phyloP scores from a whole-genome alignment of 92 coral and sea anemone species.

The Epizoanthus scotinus region DNA sequence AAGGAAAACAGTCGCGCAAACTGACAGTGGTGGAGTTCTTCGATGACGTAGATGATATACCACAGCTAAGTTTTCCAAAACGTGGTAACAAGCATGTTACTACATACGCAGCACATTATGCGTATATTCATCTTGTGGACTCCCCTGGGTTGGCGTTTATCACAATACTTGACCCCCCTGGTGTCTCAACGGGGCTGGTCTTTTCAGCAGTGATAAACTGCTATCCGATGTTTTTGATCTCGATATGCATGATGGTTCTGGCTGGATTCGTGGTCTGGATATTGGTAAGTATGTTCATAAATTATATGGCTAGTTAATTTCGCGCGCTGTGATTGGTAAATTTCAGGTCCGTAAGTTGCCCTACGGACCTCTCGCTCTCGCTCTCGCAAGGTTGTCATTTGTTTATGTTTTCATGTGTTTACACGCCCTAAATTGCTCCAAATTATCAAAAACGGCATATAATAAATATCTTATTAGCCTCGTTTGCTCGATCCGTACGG shows the following conservation, averaged over 20 bases:
- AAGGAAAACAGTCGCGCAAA: constrained; percentile 47
- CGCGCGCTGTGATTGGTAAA: too few species aligned
- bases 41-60: constrained; percentile 61
- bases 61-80: constrained; percentile 70
- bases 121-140: constrained; percentile 71
- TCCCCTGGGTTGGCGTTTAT: constrained; percentile 67
- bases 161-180: constrained; percentile 43
- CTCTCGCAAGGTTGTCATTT: too few species aligned
- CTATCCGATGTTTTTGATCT: constrained; percentile 46
- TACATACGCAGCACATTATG: constrained; percentile 51
- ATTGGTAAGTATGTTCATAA: constrained; percentile 56
- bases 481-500: too few species aligned
- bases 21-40: constrained; percentile 44
- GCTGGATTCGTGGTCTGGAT: constrained; percentile 69
- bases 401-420: too few species aligned
- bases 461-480: too few species aligned
- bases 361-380: too few species aligned
- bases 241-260: constrained; percentile 40
- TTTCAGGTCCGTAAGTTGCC: too few species aligned
- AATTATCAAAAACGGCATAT: too few species aligned
- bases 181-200: constrained; percentile 37
- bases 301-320: too few species aligned
- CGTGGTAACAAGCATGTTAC: constrained; percentile 63
- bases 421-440: too few species aligned
- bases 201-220: constrained; percentile 35